Base-by-base conservation (phyloP, 2,888 invertebrate species). In the Thecophora atra region DNA sequence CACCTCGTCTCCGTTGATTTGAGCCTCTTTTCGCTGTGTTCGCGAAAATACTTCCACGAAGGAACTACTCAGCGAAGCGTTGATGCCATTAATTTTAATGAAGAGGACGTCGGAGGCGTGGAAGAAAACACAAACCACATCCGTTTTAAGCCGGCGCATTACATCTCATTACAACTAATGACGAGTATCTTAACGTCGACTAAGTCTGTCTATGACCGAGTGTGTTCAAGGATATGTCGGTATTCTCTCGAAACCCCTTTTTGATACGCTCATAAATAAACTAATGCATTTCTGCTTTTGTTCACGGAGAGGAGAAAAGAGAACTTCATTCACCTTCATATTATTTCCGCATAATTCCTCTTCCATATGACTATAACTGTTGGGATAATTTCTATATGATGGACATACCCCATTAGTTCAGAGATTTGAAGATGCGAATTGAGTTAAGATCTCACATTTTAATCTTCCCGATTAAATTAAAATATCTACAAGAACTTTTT, bases 51-150 rank as follows among this genome's bases (percentile, higher is more conserved):
- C 2, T 21, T 2, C 8, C 58, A 6, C 3, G 56, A 13, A 24
- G 24, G 24, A 60, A 47, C 28, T 11, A 26, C 19, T 56, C 70
- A 51, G 26, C 64, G 64, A 58, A 19, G 69, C 66, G 66, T 54
- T 56, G 66, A 54, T 60, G 66, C 62, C 70, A 75, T 71, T 71
- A 74, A 75, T 74, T 74, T 75, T 75, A 75, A 75, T 75, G 74
- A 73, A 75, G 70, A 71, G 75, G 74, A 74, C 71, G 74, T 74
- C 69, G 65, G 71, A 71, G 71, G 74, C 73, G 72, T 72, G 44
- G 69, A 52, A 65, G 74, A 26, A 68, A 52, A 51, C 24, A 44
- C 30, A 60, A 68, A 60, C 26, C 60, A 62, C 30, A 72, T 72
- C 71, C 71, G 69, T 19, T 67, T n/a, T 56, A 30, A 74, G 66